A percentile compares a stretch with the other conserved stretches of the same genome.
Conservation (phyloP, 2,797 vertebrate species). For the Tachyglossus aculeatus region DNA sequence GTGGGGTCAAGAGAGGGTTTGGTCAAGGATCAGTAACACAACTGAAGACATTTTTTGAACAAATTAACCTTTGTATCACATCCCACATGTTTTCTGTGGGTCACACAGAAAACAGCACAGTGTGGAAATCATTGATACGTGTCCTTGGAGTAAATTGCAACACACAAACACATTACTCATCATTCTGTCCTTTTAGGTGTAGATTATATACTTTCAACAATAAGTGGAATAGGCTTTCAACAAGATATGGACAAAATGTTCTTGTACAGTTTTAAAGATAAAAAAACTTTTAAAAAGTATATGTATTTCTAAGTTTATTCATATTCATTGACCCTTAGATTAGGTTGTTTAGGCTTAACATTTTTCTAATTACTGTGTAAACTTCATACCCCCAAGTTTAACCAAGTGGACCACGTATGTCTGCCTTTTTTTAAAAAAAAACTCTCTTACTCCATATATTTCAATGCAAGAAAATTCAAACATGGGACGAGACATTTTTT, state of each 20-base stretch:
- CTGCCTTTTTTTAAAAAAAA: neutral
- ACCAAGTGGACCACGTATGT: neutral
- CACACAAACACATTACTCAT: neutral
- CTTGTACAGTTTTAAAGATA: too few species aligned
- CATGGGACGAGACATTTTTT: neutral
- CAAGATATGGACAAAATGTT: too few species aligned
- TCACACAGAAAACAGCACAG: conserved; percentile 6
- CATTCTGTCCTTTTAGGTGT: conserved; percentile 5
- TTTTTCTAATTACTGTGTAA: neutral
- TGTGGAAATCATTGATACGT: neutral
- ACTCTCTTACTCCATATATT: neutral
- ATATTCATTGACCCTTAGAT: conserved; percentile 36
- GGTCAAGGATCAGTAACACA: conserved; percentile 41
- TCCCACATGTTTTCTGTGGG: conserved; percentile 9
- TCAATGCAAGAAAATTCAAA: neutral
- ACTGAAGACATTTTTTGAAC: conserved; percentile 37
- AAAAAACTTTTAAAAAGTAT: too few species aligned
- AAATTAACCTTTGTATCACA: conserved; percentile 55
- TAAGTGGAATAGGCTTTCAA: conserved; percentile 25
- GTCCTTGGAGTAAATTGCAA: conserved; percentile 33
- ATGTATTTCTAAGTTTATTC: neutral
- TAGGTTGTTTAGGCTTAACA: conserved; percentile 56
- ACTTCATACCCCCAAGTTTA: neutral
- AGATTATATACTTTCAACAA: conserved; percentile 27
- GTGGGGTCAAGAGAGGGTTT: too few species aligned